These are phyloP conservation scores for Bedellia somnulentella DNA, from an alignment of 2,888 invertebrate genomes.

Conservation along the genomic window DNA sequence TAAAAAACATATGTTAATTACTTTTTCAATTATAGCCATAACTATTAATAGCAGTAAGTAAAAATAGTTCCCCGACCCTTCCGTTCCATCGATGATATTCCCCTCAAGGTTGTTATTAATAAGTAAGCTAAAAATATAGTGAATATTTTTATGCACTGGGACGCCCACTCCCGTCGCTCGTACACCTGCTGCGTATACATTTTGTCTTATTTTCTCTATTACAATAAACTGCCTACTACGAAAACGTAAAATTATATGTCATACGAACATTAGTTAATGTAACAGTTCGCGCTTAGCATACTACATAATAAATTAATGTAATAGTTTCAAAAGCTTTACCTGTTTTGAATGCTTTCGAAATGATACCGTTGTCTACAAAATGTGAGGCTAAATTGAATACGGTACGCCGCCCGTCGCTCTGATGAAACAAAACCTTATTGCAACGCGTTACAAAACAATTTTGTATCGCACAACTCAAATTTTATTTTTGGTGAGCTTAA, in stretches of 20 bases:
- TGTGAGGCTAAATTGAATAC: conserved; percentile 50
- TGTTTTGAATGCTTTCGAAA: conserved; percentile 60
- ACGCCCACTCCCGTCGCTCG: too few species aligned
- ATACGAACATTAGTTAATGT: too few species aligned
- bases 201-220: too few species aligned
- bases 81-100: conserved; percentile 11
- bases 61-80: conserved; percentile 1
- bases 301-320: too few species aligned
- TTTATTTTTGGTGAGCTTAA: too few species aligned
- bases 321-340: too few species aligned
- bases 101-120: conserved; percentile 24
- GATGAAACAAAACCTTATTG: conserved; percentile 55
- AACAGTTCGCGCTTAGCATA: too few species aligned
- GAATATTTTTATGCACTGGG: conserved; percentile 21
- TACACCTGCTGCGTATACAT: too few species aligned
- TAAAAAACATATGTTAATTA: too few species aligned
- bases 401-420: conserved; percentile 39
- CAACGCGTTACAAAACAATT: conserved; percentile 48
- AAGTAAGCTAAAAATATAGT: conserved; percentile 36
- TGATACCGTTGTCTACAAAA: conserved; percentile 52
- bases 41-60: neutral
- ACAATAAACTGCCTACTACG: too few species aligned
- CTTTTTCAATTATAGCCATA: too few species aligned
- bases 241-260: too few species aligned
- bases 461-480: conserved; percentile 24